A percentile compares a stretch with the other conserved stretches of the same genome.
Evolutionary conservation across 53 echinoderm and acorn worm genomes (phyloP).

Genomic region (Astropecten irregularis): DNA sequence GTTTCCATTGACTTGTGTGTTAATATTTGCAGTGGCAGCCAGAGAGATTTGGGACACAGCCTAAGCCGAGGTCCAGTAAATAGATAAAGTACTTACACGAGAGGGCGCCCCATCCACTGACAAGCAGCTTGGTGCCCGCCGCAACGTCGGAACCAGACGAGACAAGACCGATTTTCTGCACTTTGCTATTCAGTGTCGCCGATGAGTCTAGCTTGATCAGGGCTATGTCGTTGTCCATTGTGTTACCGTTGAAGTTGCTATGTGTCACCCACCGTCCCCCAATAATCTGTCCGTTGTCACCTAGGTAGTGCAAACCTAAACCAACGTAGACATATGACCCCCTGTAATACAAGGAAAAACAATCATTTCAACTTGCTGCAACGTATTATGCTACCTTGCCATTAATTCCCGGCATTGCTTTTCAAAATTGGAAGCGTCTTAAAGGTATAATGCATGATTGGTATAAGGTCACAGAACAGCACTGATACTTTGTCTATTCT

Average conservation of each 20-base stretch:
- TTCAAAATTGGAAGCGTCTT: too few relatives aligned
- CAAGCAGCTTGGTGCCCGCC: background rate
- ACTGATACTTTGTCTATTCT: too few relatives aligned
- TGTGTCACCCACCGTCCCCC: background rate
- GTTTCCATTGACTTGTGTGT: too few relatives aligned
- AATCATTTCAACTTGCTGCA: background rate
- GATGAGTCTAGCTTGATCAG: slow-evolving; percentile 15
- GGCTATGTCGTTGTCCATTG: slow-evolving; percentile 20
- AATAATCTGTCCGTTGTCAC: background rate
- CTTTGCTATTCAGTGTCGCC: background rate
- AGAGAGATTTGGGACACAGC: too few relatives aligned
- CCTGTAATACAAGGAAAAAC: background rate
- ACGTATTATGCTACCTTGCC: too few relatives aligned
- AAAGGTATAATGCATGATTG: too few relatives aligned
- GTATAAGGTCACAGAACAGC: too few relatives aligned
- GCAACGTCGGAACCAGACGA: background rate
- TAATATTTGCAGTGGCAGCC: too few relatives aligned
- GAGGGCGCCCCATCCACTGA: slow-evolving; percentile 27
- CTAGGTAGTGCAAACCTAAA: background rate
- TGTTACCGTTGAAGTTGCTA: background rate
- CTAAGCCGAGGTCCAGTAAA: too few relatives aligned
- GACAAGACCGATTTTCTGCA: background rate
- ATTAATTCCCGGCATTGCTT: too few relatives aligned
- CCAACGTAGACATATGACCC: slow-evolving; percentile 13
- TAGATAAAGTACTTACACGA: too few relatives aligned